Evolutionary conservation across 1,140 invertebrate species (phyloP), one percentile per base, ranked within the genome.

Genomic region (Phymastichus coffea): DNA sequence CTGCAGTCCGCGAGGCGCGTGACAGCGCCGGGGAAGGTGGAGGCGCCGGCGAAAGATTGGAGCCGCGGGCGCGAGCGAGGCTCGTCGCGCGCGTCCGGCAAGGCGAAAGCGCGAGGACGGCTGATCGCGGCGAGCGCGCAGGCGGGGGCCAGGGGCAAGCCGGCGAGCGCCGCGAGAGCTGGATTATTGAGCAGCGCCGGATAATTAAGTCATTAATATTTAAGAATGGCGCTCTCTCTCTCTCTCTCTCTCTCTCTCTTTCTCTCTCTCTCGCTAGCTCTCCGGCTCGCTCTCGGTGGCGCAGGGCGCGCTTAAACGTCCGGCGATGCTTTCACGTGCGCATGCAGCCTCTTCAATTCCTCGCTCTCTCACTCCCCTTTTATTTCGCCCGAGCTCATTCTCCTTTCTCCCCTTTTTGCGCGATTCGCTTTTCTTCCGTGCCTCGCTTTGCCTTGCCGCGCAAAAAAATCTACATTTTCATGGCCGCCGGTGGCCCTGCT

Each of bases 191-290:
- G 69, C 68, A 70, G 62, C 60, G 62, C 58, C 66, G 73, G 71
- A 75, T 75, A 75, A 75, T 75, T 73, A 75, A 73, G 71, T 72
- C 70, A 67, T 73, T 75, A 75, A 75, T 75, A 75, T 75, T 73
- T 75, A 71, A 73, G 69, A 66, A 71, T 65, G 62, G 62, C 68
- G 68, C 68, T 65, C 66, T 64, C 57, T 35, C 30, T 6, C 30
- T 33, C 30, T 6, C 14, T 14, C 30, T 6, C 30, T 14, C 14
- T 33, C 7, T 33, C 7, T 14, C 30, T 33, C 14, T 8, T 14
- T 8, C 14, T 8, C 14, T 8, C 30, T 8, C 30, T 6, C 30
- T 8, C 30, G 30, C 14, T n/a, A n/a, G n/a, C n/a, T n/a, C n/a
- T n/a, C n/a, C n/a, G n/a, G n/a, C n/a, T n/a, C n/a, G n/a, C n/a